phyloP scores from a whole-genome alignment of 2,797 vertebrate species.

The Myoxocephalus aenaeus region DNA sequence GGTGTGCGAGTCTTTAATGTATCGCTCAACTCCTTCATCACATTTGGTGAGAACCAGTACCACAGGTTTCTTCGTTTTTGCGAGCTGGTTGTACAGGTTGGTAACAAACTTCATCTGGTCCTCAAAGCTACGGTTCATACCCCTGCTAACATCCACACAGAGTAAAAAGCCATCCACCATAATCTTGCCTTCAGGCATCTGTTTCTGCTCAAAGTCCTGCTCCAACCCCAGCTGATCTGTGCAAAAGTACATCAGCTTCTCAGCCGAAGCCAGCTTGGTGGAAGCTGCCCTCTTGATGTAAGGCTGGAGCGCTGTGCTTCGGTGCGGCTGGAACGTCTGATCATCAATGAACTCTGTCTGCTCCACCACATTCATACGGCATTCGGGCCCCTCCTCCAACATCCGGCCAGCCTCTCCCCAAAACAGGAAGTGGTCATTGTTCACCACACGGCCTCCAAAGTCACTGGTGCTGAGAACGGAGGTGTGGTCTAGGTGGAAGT shows the following conservation, averaged over 20 bases:
- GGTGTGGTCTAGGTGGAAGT: constrained; percentile 97
- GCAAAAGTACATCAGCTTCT: constrained; percentile 99
- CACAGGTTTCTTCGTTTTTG: constrained; percentile 95
- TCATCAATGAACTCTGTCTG: constrained; percentile 99
- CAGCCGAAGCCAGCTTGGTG: constrained; percentile 95
- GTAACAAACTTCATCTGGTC: constrained; percentile 97
- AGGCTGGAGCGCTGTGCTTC: constrained; percentile 96
- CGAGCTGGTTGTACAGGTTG: constrained; percentile 94
- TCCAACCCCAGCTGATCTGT: constrained; percentile 98
- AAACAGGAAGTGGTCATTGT: constrained; percentile 98
- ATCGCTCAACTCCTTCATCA: constrained; percentile 98
- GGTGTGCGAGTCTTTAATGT: constrained; percentile 96
- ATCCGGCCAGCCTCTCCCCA: constrained; percentile 93
- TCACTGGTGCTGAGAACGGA: constrained; percentile 99
- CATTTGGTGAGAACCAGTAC: constrained; percentile 96
- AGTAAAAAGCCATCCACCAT: constrained; percentile 94
- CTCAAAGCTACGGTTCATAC: constrained; percentile 98
- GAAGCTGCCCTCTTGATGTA: constrained; percentile 97
- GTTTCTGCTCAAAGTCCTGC: constrained; percentile 99
- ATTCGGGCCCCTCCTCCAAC: constrained; percentile 93
- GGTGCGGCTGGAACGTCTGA: constrained; percentile 97
- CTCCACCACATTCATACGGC: constrained; percentile 93
- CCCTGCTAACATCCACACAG: constrained; percentile 94
- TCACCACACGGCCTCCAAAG: constrained; percentile 97
- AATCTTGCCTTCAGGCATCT: constrained; percentile 98